Evolutionary conservation across 1,140 invertebrate species (phyloP).

Genomic region (Hyposmocoma kahamanoa): DNA sequence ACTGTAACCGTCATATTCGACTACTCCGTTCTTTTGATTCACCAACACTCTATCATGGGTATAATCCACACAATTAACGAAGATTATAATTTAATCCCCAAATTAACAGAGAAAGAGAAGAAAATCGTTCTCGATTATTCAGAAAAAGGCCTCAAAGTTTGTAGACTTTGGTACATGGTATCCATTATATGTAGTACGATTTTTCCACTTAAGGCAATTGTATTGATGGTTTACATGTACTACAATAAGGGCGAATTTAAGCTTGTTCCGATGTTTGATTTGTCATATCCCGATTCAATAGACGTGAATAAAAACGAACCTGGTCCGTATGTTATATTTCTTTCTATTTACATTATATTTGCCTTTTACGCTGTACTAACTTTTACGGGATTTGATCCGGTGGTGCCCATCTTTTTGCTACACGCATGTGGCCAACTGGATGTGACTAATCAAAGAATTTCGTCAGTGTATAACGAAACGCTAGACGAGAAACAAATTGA

Average conservation of each 20-base stretch:
- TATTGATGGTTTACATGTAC: conserved; percentile 23
- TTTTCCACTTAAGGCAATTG: conserved; percentile 28
- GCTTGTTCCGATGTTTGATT: conserved; percentile 25
- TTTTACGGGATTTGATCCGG: conserved; percentile 33
- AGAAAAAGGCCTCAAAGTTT: conserved; percentile 21
- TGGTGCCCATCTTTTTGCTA: conserved; percentile 31
- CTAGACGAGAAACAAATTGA: conserved; percentile 7
- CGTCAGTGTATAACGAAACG: conserved; percentile 14
- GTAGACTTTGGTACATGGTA: conserved; percentile 23
- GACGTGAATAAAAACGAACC: conserved; percentile 20
- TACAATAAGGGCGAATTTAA: conserved; percentile 19
- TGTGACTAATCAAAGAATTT: conserved; percentile 19
- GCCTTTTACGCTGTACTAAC: conserved; percentile 21
- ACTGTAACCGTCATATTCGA: conserved; percentile 27
- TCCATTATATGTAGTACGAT: conserved; percentile 12
- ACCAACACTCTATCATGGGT: conserved; percentile 14
- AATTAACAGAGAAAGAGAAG: conserved; percentile 19
- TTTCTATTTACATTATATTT: conserved; percentile 16
- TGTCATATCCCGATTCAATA: conserved; percentile 22
- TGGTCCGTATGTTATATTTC: conserved; percentile 15
- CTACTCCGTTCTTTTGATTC: conserved; percentile 19
- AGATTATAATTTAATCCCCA: conserved; percentile 20
- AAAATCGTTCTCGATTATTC: conserved; percentile 21
- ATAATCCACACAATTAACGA: conserved; percentile 19
- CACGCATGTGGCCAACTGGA: conserved; percentile 31